Evolutionary conservation across 2,113 vertebrate species (phyloP).

Genomic region (Cyprinus carpio): DNA sequence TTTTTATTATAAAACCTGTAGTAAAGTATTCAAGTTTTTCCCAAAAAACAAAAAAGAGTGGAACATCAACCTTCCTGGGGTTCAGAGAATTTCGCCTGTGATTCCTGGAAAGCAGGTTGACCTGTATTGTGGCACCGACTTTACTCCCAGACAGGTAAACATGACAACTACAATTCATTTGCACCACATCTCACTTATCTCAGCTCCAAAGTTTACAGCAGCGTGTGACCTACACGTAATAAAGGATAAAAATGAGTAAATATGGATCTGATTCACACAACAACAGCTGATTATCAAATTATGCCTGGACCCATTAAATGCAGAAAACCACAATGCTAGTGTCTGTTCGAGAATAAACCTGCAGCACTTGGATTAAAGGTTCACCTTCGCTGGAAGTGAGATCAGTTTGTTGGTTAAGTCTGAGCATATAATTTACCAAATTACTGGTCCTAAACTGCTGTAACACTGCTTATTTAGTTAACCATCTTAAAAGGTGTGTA

Average conservation of each 20-base stretch:
- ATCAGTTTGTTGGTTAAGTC: conserved; percentile 2
- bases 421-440: conserved; percentile 14
- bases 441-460: neutral
- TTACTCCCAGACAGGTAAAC: neutral
- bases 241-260: neutral
- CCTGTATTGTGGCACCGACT: neutral
- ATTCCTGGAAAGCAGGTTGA: conserved; percentile 54
- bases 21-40: neutral
- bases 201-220: neutral
- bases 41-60: neutral
- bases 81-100: neutral
- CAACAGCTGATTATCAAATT: conserved; percentile 1
- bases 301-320: neutral
- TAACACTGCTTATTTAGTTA: conserved; percentile 6
- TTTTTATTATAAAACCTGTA: neutral
- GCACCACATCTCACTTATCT: neutral
- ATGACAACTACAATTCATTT: neutral
- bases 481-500: neutral
- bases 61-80: neutral
- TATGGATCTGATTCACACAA: neutral
- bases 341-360: neutral
- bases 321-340: neutral
- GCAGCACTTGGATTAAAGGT: neutral
- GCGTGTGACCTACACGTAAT: neutral
- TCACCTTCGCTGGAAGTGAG: neutral